Conservation (phyloP, 2,113 vertebrate species). For the Chitala chitala region DNA sequence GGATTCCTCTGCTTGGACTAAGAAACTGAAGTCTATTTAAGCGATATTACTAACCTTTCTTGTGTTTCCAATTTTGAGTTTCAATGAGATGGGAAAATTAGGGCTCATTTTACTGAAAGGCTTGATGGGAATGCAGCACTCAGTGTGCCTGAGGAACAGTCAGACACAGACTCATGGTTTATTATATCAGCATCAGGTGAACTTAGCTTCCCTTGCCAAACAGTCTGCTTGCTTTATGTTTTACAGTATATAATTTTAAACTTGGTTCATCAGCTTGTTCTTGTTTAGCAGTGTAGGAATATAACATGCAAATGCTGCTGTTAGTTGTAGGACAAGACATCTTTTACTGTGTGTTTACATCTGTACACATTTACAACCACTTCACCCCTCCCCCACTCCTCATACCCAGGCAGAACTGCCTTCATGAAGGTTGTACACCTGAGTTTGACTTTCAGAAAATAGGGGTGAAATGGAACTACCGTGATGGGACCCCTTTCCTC, state of each 20-base stretch:
- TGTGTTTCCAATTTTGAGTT: no score
- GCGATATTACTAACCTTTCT: no score
- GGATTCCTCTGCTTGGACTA: no score
- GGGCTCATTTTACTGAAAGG: no score
- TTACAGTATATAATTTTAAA: neutral
- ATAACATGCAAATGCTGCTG: neutral
- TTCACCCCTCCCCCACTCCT: neutral
- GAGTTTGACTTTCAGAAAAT: neutral
- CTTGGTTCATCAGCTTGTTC: neutral
- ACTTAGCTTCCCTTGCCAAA: neutral
- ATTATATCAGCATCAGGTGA: neutral
- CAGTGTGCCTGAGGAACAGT: no score
- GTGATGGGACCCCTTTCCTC: constrained; percentile 5
- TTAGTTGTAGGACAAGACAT: constrained; percentile 16
- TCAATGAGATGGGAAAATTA: no score
- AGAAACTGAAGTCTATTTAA: no score
- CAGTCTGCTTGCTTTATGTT: neutral
- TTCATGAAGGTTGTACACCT: neutral
- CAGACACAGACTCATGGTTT: neutral
- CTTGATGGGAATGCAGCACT: no score
- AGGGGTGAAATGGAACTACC: neutral
- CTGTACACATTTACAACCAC: constrained; percentile 17
- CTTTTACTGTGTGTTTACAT: constrained; percentile 8
- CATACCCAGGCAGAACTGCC: neutral
- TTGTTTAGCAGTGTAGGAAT: neutral